phyloP scores from a whole-genome alignment of 1,140 invertebrate genomes.

The Halesus radiatus region DNA sequence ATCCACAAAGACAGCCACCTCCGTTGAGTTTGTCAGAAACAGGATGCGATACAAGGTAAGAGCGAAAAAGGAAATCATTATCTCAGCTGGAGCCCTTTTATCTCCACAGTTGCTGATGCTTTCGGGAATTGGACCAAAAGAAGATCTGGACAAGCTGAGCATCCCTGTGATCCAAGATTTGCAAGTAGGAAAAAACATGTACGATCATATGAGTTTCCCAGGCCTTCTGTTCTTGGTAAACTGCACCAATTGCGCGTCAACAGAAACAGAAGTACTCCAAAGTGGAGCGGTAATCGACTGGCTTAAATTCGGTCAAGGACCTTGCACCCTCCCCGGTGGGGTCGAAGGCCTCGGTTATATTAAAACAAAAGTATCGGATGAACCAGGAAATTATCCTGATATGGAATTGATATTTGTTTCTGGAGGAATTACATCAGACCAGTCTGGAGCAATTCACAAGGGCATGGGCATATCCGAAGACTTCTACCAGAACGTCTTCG shows the following conservation, averaged over 20 bases:
- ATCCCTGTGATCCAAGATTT: constrained; percentile 75
- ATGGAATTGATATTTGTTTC: constrained; percentile 75
- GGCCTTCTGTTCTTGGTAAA: constrained; percentile 74
- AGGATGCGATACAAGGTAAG: constrained; percentile 62
- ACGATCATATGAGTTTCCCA: constrained; percentile 80
- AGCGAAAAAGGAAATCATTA: constrained; percentile 74
- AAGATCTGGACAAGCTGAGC: constrained; percentile 73
- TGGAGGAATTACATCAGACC: constrained; percentile 74
- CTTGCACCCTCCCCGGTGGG: constrained; percentile 69
- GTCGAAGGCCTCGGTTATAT: constrained; percentile 72
- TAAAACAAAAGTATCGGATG: constrained; percentile 72
- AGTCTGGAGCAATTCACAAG: constrained; percentile 72
- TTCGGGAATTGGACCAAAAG: constrained; percentile 79
- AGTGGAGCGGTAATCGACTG: constrained; percentile 61
- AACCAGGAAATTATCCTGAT: constrained; percentile 72
- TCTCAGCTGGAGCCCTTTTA: constrained; percentile 79
- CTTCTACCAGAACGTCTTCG: constrained; percentile 72
- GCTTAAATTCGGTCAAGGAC: constrained; percentile 67
- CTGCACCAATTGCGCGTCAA: constrained; percentile 63
- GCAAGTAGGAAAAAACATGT: constrained; percentile 78
- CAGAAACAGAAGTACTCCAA: constrained; percentile 61
- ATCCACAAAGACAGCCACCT: constrained; percentile 74
- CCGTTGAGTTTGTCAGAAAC: constrained; percentile 74
- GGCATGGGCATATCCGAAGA: constrained; percentile 72
- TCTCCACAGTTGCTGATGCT: constrained; percentile 83